A percentile compares a stretch with the other conserved stretches of the same genome.
These are phyloP conservation scores for Mesoligia furuncula DNA, from an alignment of 2,888 invertebrate genomes.

Conservation along the genomic window DNA sequence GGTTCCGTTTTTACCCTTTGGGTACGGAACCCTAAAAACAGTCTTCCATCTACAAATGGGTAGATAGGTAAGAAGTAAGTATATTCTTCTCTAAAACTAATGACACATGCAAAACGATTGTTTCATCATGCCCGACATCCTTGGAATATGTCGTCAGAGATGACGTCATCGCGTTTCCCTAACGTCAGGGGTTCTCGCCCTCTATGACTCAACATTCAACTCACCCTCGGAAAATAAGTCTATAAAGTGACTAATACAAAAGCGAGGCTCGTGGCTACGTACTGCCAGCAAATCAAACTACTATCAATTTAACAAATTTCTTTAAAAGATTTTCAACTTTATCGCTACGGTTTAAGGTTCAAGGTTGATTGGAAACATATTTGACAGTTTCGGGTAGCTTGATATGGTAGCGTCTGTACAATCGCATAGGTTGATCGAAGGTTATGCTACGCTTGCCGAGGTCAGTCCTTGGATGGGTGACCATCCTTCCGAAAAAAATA, in stretches of 20 bases:
- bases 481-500: too few relatives aligned
- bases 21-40: too few relatives aligned
- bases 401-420: neutral
- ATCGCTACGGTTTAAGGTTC: too few relatives aligned
- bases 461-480: neutral
- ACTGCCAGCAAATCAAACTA: too few relatives aligned
- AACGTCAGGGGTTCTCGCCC: conserved; percentile 37
- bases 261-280: neutral
- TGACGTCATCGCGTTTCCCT: conserved; percentile 48
- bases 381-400: too few relatives aligned
- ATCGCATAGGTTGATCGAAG: neutral
- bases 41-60: too few relatives aligned
- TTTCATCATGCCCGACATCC: conserved; percentile 16
- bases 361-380: too few relatives aligned
- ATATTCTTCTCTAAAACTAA: neutral
- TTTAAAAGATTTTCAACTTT: too few relatives aligned
- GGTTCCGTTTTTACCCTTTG: too few relatives aligned
- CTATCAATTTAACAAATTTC: too few relatives aligned
- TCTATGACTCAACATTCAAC: conserved; percentile 35
- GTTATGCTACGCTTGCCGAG: neutral
- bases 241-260: conserved; percentile 32
- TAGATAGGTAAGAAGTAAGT: too few relatives aligned
- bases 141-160: conserved; percentile 22
- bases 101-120: conserved; percentile 1
- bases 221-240: conserved; percentile 27